These are phyloP conservation scores for Alcedo quadribrachys DNA, from an alignment of 2,797 vertebrate species.

Conservation along the genomic window DNA sequence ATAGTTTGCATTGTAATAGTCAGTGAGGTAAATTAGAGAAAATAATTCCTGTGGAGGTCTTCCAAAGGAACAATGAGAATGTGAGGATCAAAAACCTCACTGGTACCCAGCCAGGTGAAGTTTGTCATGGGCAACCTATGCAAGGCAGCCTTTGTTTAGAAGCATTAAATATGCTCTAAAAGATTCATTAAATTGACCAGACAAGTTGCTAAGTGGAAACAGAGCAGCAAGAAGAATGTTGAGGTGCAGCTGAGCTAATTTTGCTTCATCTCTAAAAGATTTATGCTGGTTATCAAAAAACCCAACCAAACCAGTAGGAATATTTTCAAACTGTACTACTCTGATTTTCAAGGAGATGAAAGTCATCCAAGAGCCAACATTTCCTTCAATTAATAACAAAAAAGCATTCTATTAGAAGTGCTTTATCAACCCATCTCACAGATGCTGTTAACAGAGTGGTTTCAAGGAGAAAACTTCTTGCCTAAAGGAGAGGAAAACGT, in stretches of 20 bases:
- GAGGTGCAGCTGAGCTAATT: not conserved
- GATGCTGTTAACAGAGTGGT: not conserved
- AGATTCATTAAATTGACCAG: not conserved
- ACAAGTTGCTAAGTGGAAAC: not conserved
- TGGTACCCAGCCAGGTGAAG: not conserved
- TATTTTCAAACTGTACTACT: not conserved
- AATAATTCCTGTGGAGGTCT: not conserved
- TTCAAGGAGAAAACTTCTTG: not conserved
- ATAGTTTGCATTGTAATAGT: not conserved
- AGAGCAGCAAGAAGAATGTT: not conserved
- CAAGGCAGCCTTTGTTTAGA: not conserved
- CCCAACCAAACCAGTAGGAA: not conserved
- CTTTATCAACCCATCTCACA: not conserved
- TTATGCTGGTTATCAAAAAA: not conserved
- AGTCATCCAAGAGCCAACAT: not conserved
- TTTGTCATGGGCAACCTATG: rapidly evolving
- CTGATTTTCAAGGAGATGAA: not conserved
- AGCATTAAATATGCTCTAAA: not conserved
- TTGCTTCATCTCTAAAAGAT: not conserved
- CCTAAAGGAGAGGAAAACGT: not conserved
- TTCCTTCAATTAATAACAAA: not conserved
- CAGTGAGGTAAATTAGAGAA: not conserved
- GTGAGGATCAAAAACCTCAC: not conserved
- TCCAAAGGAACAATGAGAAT: not conserved
- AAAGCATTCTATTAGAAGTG: not conserved